phyloP scores from a whole-genome alignment of 2,797 vertebrate species.

The Echiichthys vipera region DNA sequence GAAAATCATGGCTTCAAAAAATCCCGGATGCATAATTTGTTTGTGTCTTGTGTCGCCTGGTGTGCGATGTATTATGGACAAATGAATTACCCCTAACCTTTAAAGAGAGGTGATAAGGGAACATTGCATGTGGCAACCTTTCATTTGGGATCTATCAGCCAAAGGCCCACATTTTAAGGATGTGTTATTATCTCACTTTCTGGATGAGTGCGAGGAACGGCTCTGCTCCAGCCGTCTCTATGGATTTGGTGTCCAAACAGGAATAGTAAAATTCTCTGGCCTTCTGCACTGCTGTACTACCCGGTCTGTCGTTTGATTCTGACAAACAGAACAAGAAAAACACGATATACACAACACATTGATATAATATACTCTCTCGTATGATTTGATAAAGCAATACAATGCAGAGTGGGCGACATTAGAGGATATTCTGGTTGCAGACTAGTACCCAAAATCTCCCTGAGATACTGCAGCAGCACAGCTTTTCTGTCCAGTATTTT shows the following conservation, averaged over 20 bases:
- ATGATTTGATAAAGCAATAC: not conserved
- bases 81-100: not conserved
- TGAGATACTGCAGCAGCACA: conserved; percentile 85
- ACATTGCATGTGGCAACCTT: not conserved
- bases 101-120: not conserved
- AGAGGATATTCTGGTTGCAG: not conserved
- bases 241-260: conserved; percentile 87
- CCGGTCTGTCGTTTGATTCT: conserved; percentile 56
- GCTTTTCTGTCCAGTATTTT: conserved; percentile 80
- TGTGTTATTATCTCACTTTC: conserved; percentile 78
- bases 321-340: conserved; percentile 19
- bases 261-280: conserved; percentile 88
- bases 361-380: not conserved
- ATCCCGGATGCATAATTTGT: not conserved
- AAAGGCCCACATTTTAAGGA: not conserved
- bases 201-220: conserved; percentile 88
- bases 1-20: not conserved
- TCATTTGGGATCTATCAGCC: conserved; percentile 7
- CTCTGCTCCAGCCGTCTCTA: conserved; percentile 84
- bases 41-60: not conserved
- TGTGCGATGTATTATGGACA: not conserved
- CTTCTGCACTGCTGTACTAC: conserved; percentile 84
- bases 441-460: conserved; percentile 86
- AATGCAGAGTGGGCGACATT: not conserved
- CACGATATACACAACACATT: not conserved